Evolutionary conservation across 1,140 invertebrate genomes (phyloP), one percentile per base, ranked within the genome.

Genomic region (Zaprionus camerounensis): DNA sequence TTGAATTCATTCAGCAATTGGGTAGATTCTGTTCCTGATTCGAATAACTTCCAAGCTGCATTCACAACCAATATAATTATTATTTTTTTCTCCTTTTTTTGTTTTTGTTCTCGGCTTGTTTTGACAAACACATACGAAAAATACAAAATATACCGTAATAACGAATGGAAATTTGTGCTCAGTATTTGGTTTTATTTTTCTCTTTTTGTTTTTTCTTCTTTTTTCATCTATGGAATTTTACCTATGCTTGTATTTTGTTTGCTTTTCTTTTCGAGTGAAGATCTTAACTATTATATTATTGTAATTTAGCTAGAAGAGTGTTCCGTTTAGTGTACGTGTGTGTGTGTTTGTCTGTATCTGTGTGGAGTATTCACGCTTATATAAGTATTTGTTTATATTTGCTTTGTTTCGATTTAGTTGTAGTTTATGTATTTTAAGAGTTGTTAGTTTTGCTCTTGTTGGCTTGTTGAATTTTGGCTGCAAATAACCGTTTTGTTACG

Each of bases 1-100:
- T 75, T 74, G 71, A 71, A 75, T 51, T 76, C 55, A 62, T 86
- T 87, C 84, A 88, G 83, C 83, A 87, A 87, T 81, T 78, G 67
- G 84, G 57, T 68, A 61, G 64, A 56, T 66, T 55, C 36, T 57
- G 20, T 57, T 82, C 69, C 83, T 87, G 80, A 88, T 80, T 87
- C 71, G 59, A 82, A 87, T 76, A 88, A 80, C 78, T 81, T 85
- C 55, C 81, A 78, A 90, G 78, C 84, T 84, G 85, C 81, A 80
- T 90, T 88, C 85, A 88, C 85, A 88, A 88, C 85, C 85, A 88
- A 88, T 88, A 69, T 90, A 76, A 85, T 90, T 90, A 81, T 90
- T 90, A 88, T 79, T 70, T 71, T 66, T 57, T 68, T 73, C 49
- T 41, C 57, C 55, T 59, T 46, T 66, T 66, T 61, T 44, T 69